Evolutionary conservation across 2,888 invertebrate species (phyloP).

Genomic region (Disparrhopalites patrizii): DNA sequence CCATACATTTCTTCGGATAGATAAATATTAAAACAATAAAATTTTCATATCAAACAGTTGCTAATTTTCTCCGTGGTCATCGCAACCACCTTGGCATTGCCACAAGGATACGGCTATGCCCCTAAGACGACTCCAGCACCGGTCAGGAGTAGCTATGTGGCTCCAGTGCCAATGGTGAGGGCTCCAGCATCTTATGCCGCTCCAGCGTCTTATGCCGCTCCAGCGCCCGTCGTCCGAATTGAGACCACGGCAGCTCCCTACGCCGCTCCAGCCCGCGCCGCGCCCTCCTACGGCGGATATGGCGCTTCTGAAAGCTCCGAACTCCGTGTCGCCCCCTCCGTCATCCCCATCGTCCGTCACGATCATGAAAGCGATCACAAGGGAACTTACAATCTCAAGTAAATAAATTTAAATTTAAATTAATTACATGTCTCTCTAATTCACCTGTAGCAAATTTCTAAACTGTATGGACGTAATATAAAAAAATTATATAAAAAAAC

Average conservation of each 20-base stretch:
- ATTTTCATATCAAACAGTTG: no score
- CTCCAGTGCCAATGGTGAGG: neutral
- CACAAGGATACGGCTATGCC: constrained; percentile 19
- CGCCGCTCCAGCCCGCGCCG: neutral
- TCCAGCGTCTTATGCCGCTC: neutral
- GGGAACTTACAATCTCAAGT: constrained; percentile 41
- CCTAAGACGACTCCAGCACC: no score
- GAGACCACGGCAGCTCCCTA: neutral
- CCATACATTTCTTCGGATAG: no score
- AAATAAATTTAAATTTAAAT: constrained; percentile 4
- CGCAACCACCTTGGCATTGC: constrained; percentile 20
- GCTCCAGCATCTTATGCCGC: no score
- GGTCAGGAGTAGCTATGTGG: no score
- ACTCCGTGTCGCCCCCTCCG: no score
- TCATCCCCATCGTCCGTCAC: constrained; percentile 38
- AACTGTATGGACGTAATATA: no score
- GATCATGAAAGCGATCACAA: constrained; percentile 31
- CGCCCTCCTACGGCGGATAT: constrained; percentile 5
- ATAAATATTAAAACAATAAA: no score
- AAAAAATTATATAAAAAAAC: no score
- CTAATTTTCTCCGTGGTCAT: constrained; percentile 23
- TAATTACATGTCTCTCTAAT: no score
- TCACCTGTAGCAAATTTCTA: no score
- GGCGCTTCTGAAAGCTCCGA: neutral
- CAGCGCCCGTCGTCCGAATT: neutral